Percentiles rank a stretch among this genome's conserved stretches.
Conservation (phyloP, 2,113 vertebrate genomes). For the Motacilla alba region DNA sequence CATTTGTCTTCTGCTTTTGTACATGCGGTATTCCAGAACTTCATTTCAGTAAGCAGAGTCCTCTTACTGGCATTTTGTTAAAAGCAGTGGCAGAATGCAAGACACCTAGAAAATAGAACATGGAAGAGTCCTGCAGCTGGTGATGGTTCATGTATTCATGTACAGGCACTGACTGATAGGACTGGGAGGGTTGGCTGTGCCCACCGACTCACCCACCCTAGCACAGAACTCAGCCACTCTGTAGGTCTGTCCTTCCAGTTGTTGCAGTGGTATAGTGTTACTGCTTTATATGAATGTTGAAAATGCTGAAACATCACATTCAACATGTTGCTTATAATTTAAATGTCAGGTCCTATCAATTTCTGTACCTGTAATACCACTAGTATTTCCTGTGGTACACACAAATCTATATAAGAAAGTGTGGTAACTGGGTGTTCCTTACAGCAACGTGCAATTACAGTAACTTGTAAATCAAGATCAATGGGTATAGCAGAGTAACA, state of each 20-base stretch:
- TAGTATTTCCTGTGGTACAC: neutral
- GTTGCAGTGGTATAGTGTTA: neutral
- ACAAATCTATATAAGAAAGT: neutral
- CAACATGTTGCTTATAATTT: neutral
- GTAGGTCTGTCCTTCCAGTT: neutral
- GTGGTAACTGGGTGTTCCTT: neutral
- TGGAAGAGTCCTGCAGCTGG: neutral
- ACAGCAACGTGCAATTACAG: neutral
- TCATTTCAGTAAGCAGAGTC: neutral
- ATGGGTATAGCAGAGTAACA: neutral
- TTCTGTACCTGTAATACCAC: neutral
- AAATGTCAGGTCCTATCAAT: neutral
- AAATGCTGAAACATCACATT: neutral
- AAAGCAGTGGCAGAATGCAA: neutral
- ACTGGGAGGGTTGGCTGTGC: neutral
- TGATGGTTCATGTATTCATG: neutral
- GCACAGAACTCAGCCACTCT: neutral
- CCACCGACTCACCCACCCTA: neutral
- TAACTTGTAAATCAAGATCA: neutral
- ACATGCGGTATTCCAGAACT: neutral
- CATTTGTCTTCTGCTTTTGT: neutral
- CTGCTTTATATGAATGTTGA: neutral
- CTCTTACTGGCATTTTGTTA: neutral
- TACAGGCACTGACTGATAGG: neutral
- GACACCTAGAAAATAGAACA: accelerated